Conservation (phyloP, 2,113 vertebrate genomes). For the Geococcyx californianus region DNA sequence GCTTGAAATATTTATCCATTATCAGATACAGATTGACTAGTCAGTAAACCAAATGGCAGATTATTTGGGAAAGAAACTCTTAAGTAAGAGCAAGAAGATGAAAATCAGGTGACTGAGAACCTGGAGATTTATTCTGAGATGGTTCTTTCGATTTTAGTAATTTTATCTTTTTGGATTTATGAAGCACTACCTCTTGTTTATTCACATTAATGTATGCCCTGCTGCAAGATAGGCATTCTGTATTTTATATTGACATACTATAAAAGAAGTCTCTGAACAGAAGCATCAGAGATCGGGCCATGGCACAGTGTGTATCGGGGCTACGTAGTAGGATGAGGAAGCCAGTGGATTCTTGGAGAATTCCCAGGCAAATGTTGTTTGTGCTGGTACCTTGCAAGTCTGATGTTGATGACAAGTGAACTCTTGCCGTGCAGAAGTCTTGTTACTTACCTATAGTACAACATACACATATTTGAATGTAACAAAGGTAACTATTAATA, state of each 20-base stretch:
- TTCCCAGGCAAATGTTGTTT: neutral
- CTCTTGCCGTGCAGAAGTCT: neutral
- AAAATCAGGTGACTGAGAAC: neutral
- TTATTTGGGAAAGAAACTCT: neutral
- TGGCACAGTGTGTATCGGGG: fast-evolving
- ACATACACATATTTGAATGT: neutral
- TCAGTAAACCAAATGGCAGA: neutral
- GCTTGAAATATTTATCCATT: neutral
- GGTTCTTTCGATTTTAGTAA: neutral
- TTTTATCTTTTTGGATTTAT: neutral
- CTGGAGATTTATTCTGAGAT: neutral
- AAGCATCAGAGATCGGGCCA: neutral
- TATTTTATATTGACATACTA: neutral
- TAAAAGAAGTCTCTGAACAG: neutral
- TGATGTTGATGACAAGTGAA: neutral
- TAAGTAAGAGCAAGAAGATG: neutral
- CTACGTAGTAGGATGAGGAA: fast-evolving
- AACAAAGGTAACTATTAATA: neutral
- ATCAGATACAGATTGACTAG: neutral
- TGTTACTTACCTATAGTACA: neutral
- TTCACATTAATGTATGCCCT: neutral
- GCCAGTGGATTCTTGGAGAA: neutral
- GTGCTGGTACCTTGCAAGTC: neutral
- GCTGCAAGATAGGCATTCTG: neutral
- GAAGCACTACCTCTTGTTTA: neutral